A percentile compares a stretch with the other conserved stretches of the same genome.
These are phyloP conservation scores for Zaprionus davidi DNA, from an alignment of 1,140 invertebrate species.

Conservation along the genomic window DNA sequence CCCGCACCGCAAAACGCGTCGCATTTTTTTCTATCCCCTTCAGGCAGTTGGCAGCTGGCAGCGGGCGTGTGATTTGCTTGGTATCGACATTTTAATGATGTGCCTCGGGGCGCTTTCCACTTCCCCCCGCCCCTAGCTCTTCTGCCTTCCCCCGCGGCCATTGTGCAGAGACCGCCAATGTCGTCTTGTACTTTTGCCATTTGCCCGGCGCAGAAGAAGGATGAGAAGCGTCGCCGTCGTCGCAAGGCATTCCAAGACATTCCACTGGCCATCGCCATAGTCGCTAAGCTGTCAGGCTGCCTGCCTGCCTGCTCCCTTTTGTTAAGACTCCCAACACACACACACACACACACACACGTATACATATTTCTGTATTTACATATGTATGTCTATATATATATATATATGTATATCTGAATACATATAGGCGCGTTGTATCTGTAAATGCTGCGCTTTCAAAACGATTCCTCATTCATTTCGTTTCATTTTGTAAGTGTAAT, in stretches of 20 bases:
- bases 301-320: constrained; percentile 41
- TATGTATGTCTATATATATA: not conserved
- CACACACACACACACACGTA: not conserved
- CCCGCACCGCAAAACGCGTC: constrained; percentile 54
- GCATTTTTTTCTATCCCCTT: constrained; percentile 64
- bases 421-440: constrained; percentile 51
- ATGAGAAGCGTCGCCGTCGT: not conserved
- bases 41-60: constrained; percentile 63
- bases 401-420: constrained; percentile 21
- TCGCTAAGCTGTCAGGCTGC: constrained; percentile 49
- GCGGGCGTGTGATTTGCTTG: constrained; percentile 82
- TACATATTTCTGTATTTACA: constrained; percentile 15
- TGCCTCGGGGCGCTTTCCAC: constrained; percentile 67
- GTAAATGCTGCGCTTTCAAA: constrained; percentile 65
- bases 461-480: constrained; percentile 50
- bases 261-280: constrained; percentile 46
- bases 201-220: constrained; percentile 52
- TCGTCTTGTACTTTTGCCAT: constrained; percentile 73
- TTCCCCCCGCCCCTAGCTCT: not conserved
- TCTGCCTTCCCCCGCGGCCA: constrained; percentile 35
- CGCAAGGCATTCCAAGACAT: constrained; percentile 49
- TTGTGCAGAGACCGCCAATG: constrained; percentile 32
- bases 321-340: constrained; percentile 4
- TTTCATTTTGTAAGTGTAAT: constrained; percentile 50
- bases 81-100: constrained; percentile 84